A percentile compares a stretch with the other conserved stretches of the same genome.
Evolutionary conservation across 2,797 vertebrate species (phyloP).

Genomic region (Cynodonichthys magdalenae): DNA sequence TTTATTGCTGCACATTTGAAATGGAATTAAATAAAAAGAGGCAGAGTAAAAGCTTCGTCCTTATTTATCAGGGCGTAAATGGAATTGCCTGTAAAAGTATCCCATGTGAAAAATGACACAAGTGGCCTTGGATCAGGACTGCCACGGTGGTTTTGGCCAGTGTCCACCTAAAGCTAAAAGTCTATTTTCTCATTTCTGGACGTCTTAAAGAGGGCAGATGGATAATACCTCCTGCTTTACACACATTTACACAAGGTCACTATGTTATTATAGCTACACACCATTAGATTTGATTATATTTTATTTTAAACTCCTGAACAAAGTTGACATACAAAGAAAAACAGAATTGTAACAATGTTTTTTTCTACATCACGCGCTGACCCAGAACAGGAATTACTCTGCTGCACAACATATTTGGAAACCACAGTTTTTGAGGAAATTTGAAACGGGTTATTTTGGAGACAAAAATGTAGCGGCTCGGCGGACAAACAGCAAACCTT

Average conservation of each 20-base stretch:
- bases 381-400: conserved; percentile 33
- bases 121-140: conserved; percentile 61
- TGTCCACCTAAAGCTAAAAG: conserved; percentile 64
- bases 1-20: not conserved
- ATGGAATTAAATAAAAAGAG: conserved; percentile 42
- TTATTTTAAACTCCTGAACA: not conserved
- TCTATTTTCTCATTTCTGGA: conserved; percentile 52
- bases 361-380: not conserved
- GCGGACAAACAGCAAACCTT: conserved; percentile 50
- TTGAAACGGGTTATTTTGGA: conserved; percentile 64
- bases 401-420: conserved; percentile 58
- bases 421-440: conserved; percentile 49
- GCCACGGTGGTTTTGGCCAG: conserved; percentile 66
- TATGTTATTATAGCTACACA: conserved; percentile 18
- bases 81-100: conserved; percentile 73
- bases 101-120: conserved; percentile 72
- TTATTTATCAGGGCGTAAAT: conserved; percentile 59
- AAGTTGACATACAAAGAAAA: conserved; percentile 4
- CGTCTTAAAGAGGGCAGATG: conserved; percentile 47
- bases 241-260: conserved; percentile 16
- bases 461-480: conserved; percentile 51
- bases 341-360: conserved; percentile 23
- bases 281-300: conserved; percentile 5
- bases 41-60: conserved; percentile 1
- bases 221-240: conserved; percentile 44